phyloP scores from a whole-genome alignment of 2,888 invertebrate genomes.

The Steinernema carpocapsae region DNA sequence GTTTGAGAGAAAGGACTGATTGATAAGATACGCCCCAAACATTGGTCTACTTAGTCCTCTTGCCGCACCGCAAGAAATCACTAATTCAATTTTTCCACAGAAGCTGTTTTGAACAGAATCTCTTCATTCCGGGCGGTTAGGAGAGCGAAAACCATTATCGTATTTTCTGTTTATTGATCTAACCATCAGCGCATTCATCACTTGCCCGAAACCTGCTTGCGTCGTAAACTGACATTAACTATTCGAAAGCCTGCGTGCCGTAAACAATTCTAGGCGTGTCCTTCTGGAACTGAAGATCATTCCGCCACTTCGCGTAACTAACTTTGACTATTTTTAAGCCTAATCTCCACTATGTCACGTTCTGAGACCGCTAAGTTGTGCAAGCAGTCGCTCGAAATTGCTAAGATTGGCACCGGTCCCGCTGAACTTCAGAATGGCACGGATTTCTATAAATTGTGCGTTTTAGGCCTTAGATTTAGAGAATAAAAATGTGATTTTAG shows the following conservation, averaged over 20 bases:
- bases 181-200: too few species aligned
- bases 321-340: neutral
- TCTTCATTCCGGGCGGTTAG: too few species aligned
- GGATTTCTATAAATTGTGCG: conserved; percentile 63
- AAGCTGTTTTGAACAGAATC: too few species aligned
- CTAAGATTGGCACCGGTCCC: conserved; percentile 50
- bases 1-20: neutral
- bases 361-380: conserved; percentile 46
- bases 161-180: too few species aligned
- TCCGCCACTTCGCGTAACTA: neutral
- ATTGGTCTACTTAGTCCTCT: too few species aligned
- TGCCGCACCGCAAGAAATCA: too few species aligned
- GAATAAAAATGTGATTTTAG: conserved; percentile 41
- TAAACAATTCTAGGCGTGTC: conserved; percentile 28
- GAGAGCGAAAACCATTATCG: too few species aligned
- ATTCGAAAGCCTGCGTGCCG: too few species aligned
- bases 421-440: conserved; percentile 54
- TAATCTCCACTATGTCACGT: conserved; percentile 34
- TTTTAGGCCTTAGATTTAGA: neutral
- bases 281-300: neutral
- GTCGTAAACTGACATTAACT: too few species aligned
- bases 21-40: too few species aligned
- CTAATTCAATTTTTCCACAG: too few species aligned
- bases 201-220: too few species aligned
- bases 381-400: conserved; percentile 50